Evolutionary conservation across 2,888 invertebrate genomes (phyloP).

Genomic region (Nomada ruficornis): DNA sequence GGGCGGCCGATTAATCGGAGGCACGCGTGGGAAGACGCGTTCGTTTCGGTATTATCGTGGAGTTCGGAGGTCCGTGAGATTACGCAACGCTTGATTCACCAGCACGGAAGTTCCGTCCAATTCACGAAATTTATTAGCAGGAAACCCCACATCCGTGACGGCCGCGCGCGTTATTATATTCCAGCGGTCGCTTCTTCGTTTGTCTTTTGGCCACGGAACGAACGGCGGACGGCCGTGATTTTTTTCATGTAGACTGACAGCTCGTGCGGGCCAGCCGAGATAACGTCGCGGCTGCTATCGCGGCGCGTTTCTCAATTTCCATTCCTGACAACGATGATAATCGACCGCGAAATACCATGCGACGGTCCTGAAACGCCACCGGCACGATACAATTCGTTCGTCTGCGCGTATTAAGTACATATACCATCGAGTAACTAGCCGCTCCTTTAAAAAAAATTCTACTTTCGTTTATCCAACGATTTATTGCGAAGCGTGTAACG

Average conservation of each 20-base stretch:
- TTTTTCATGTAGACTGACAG: conserved; percentile 59
- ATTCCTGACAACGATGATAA: conserved; percentile 17
- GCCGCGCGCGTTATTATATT: conserved; percentile 43
- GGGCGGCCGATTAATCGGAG: conserved; percentile 52
- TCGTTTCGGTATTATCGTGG: conserved; percentile 63
- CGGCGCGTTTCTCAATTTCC: conserved; percentile 25
- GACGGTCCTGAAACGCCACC: not conserved
- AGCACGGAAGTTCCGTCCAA: conserved; percentile 49
- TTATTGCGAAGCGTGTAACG: not conserved
- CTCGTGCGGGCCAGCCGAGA: conserved; percentile 51
- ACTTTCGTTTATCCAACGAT: not conserved
- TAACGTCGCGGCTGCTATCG: conserved; percentile 42
- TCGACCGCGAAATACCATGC: conserved; percentile 12
- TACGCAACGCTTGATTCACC: conserved; percentile 38
- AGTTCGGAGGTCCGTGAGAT: conserved; percentile 39
- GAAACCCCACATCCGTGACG: conserved; percentile 54
- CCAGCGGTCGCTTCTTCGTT: conserved; percentile 15
- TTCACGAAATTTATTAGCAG: conserved; percentile 59
- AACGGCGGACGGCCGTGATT: conserved; percentile 51
- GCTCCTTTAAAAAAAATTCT: not conserved
- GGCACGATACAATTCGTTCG: not conserved
- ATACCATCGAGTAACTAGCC: not conserved
- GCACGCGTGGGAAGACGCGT: conserved; percentile 69
- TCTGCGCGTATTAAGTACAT: no score
- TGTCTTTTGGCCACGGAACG: not conserved